These are phyloP conservation scores for Hemistola chrysoprasaria DNA, from an alignment of 2,888 invertebrate genomes.

Conservation along the genomic window DNA sequence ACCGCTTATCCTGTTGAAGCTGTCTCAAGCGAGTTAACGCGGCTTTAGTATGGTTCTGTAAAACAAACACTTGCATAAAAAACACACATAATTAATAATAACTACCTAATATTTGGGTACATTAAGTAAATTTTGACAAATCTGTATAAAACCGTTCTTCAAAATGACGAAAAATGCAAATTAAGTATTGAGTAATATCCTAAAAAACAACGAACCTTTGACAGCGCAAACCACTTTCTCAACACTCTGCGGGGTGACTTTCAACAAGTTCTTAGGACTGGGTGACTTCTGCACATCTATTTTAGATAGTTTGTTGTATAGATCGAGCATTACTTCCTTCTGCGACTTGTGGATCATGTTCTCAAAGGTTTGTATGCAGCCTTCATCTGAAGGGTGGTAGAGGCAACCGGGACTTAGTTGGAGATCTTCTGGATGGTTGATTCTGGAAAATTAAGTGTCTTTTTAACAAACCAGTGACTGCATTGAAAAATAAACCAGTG, in stretches of 20 bases:
- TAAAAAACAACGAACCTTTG: constrained; percentile 51
- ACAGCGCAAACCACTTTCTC: constrained; percentile 68
- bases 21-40: too few species aligned
- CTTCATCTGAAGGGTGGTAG: constrained; percentile 61
- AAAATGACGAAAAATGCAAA: too few species aligned
- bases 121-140: too few species aligned
- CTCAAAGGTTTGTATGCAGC: constrained; percentile 65
- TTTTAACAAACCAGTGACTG: too few species aligned
- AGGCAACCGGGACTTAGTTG: constrained; percentile 68
- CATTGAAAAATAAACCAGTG: too few species aligned
- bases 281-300: constrained; percentile 71
- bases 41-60: too few species aligned
- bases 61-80: too few species aligned
- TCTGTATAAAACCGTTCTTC: too few species aligned
- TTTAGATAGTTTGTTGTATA: constrained; percentile 73
- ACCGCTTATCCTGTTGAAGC: too few species aligned
- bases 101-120: too few species aligned
- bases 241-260: constrained; percentile 73
- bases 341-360: constrained; percentile 76
- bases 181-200: not conserved
- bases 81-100: too few species aligned
- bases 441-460: constrained; percentile 40
- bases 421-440: constrained; percentile 56
- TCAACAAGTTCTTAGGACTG: constrained; percentile 61
- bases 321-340: constrained; percentile 76